Percentiles rank a stretch among this genome's conserved stretches.
phyloP scores from a whole-genome alignment of 92 coral and sea anemone genomes.

The Palythoa grandiflora region DNA sequence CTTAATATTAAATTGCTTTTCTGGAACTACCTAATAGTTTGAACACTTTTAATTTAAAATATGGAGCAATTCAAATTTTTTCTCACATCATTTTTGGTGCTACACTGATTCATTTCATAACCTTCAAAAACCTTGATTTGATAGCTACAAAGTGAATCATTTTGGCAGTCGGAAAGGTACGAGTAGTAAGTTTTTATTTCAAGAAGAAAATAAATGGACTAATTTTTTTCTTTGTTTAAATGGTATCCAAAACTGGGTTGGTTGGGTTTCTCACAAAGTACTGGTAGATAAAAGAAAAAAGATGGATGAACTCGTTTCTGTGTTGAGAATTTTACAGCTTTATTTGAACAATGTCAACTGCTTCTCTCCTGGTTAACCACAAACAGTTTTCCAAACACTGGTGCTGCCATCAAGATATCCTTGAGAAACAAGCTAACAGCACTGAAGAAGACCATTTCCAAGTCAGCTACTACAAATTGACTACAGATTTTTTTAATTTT shows the following conservation, averaged over 20 bases:
- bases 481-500: not conserved
- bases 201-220: not conserved
- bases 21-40: too few species aligned
- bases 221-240: not conserved
- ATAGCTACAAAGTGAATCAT: too few species aligned
- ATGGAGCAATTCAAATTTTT: too few species aligned
- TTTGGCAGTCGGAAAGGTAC: too few species aligned
- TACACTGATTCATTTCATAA: too few species aligned
- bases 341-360: not conserved
- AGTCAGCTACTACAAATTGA: not conserved
- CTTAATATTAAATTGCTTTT: too few species aligned
- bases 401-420: not conserved
- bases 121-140: too few species aligned
- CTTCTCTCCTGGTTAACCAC: conserved; percentile 4
- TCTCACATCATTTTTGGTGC: too few species aligned
- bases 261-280: too few species aligned
- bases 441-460: not conserved
- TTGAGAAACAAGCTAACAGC: conserved; percentile 2
- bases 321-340: not conserved
- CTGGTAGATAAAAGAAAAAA: not conserved
- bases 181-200: too few species aligned
- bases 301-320: not conserved
- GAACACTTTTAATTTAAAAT: not conserved
- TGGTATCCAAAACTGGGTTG: not conserved
- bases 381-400: not conserved